Evolutionary conservation across 2,113 vertebrate genomes (phyloP), one percentile per base, ranked within the genome.

Genomic region (Lophius piscatorius): DNA sequence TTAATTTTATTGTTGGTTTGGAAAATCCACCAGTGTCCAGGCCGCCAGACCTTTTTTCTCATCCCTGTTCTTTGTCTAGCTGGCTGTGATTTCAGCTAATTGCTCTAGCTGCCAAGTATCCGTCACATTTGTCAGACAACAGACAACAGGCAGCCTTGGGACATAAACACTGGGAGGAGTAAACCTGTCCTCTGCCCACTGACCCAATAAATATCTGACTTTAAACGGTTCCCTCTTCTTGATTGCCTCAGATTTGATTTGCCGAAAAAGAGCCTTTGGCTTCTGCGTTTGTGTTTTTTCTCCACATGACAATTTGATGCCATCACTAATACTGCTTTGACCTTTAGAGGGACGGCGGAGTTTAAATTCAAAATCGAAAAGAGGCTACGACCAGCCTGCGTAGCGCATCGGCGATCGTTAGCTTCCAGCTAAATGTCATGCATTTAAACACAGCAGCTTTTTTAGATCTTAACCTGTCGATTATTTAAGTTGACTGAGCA

Each of bases 31-130:
- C 3, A 13, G 31, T 20, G 34, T 21, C n/a, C 39, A 34, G 28
- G 45, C 52, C 63, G 33, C 47, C 63, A 58, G 23, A 62, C 48
- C 10, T n/a, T 36, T 11, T 24, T 72, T 57, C 55, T 81, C 26
- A 21, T 40, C 48, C 48, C 51, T 14, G 11, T 61, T 45, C 26
- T 20, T 22, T 33, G 29, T 65, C 41, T 55, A 2, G 4, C 60
- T 59, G 39, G 58, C n/a, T 80, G 45, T 77, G 49, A 77, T 78
- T 74, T 64, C 59, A 70, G 39, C 50, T 76, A 54, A 78, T 69
- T 52, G 45, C 51, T n/a, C n/a, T 29, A 9, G 31, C 40, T 74
- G 56, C 49, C 47, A 58, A 61, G 42, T 22, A 16, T 57, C 38
- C 55, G 29, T 54, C 69, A 58, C 42, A 41, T 80, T 62, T 60